Evolutionary conservation across 2,888 invertebrate genomes (phyloP).

Genomic region (Agapostemon virescens): DNA sequence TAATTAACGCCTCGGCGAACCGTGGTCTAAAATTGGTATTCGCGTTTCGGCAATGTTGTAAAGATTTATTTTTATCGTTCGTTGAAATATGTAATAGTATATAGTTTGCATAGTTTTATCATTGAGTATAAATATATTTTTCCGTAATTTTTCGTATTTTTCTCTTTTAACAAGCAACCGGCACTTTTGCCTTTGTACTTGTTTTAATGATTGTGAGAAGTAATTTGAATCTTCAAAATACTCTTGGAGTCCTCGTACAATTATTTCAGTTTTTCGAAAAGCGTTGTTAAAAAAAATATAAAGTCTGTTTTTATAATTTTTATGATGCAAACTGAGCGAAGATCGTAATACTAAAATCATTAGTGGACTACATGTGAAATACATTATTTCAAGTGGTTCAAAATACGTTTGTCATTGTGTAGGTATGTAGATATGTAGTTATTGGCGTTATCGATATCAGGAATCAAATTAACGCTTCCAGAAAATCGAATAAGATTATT

Average conservation of each 20-base stretch:
- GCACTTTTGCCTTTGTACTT: neutral
- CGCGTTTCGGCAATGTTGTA: no score
- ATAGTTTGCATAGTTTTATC: neutral
- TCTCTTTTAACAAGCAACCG: neutral
- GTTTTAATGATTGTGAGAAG: neutral
- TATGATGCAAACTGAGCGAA: no score
- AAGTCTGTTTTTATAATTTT: neutral
- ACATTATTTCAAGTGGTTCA: neutral
- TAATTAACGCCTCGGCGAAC: neutral
- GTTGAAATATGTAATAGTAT: neutral
- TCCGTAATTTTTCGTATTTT: neutral
- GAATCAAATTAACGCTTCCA: neutral
- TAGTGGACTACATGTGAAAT: neutral
- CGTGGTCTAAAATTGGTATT: no score
- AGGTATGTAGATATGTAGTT: neutral
- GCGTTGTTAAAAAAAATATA: neutral
- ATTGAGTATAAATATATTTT: neutral
- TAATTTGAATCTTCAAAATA: neutral
- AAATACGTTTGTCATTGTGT: neutral
- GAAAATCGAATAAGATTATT: neutral
- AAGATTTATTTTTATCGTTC: neutral
- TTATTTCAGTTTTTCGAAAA: neutral
- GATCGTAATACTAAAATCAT: neutral
- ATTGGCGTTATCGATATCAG: neutral
- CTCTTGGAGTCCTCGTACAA: neutral